A percentile compares a stretch with the other conserved stretches of the same genome.
Evolutionary conservation across 2,888 invertebrate species (phyloP).

Genomic region (Dolichomitus sp.): DNA sequence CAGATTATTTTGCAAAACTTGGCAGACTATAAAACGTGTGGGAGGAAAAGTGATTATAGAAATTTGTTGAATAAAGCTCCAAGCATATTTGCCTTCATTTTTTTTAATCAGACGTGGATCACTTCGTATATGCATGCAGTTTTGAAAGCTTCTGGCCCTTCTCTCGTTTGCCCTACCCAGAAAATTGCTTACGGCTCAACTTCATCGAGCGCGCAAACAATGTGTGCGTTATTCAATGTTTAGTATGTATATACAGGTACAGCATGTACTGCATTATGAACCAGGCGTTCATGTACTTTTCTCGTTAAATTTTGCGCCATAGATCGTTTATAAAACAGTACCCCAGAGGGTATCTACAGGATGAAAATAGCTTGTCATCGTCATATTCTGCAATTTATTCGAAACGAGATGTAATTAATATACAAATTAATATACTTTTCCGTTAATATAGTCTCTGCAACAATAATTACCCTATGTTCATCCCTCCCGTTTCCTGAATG

Average conservation of each 20-base stretch:
- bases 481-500: no score
- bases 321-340: background rate
- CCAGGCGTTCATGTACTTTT: background rate
- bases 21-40: background rate
- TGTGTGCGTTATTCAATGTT: conserved; percentile 22
- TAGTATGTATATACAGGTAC: background rate
- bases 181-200: conserved; percentile 50
- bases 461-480: no score
- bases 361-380: background rate
- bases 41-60: conserved; percentile 5
- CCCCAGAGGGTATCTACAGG: background rate
- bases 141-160: conserved; percentile 21
- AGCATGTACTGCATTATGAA: background rate
- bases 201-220: conserved; percentile 35
- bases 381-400: background rate
- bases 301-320: conserved; percentile 17
- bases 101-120: conserved; percentile 26
- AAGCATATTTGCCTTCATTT: background rate
- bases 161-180: background rate
- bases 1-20: conserved; percentile 10
- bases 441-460: background rate
- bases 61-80: background rate
- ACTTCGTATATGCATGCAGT: background rate
- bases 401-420: conserved; percentile 2
- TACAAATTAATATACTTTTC: background rate